Conservation (phyloP, 1,140 invertebrate species). For the Lucilia cuprina region DNA sequence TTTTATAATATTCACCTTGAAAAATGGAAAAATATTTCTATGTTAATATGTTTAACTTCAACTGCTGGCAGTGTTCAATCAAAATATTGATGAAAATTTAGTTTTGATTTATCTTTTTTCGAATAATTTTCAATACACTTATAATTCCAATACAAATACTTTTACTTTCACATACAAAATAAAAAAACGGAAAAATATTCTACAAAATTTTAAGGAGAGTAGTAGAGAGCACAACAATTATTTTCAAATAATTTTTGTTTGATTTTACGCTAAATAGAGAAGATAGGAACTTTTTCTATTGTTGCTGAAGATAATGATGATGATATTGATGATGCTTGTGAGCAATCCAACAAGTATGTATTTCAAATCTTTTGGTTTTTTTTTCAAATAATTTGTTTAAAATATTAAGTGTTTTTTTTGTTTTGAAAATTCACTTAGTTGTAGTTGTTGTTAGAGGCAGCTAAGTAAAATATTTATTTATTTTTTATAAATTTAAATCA, state of each 20-base stretch:
- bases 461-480: neutral
- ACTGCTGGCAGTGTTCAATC: neutral
- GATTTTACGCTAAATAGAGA: neutral
- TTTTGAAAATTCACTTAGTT: neutral
- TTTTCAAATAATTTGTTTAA: neutral
- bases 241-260: too few relatives aligned
- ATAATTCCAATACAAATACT: neutral
- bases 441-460: neutral
- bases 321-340: neutral
- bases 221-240: too few relatives aligned
- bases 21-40: neutral
- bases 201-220: too few relatives aligned
- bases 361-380: conserved; percentile 2
- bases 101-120: neutral
- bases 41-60: neutral
- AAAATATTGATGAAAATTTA: neutral
- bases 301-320: neutral
- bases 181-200: neutral
- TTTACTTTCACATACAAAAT: neutral
- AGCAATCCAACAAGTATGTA: conserved; percentile 6
- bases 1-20: neutral
- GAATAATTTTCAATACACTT: neutral
- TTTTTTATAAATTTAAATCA: neutral
- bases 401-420: neutral
- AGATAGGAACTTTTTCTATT: neutral